phyloP scores from a whole-genome alignment of 2,888 invertebrate genomes.

The Ichneumoninae sp. region DNA sequence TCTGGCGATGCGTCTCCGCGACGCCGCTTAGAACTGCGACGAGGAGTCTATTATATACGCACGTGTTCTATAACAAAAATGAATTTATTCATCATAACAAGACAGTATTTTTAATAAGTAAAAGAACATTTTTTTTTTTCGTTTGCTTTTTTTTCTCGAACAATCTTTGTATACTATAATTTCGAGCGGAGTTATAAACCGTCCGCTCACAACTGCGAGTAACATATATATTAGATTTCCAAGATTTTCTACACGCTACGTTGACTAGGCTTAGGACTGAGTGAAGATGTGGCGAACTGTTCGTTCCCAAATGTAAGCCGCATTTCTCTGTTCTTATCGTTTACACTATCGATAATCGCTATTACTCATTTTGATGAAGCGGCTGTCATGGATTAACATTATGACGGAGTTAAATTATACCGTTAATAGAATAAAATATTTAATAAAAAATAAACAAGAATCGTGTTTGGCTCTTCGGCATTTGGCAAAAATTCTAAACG shows the following conservation, averaged over 20 bases:
- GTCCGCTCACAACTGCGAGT: conserved; percentile 44
- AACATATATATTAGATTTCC: conserved; percentile 59
- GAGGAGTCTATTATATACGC: background rate
- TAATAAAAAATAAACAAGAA: background rate
- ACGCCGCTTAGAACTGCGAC: background rate
- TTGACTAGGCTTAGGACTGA: conserved; percentile 71
- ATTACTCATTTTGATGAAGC: conserved; percentile 28
- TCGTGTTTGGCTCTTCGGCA: background rate
- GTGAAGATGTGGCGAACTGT: conserved; percentile 58
- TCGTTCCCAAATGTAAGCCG: conserved; percentile 46
- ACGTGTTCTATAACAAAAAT: conserved; percentile 60
- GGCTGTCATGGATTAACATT: conserved; percentile 12
- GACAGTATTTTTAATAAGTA: conserved; percentile 55
- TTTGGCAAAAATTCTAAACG: conserved; percentile 42
- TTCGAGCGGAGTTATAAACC: conserved; percentile 45
- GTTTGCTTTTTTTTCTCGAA: conserved; percentile 36
- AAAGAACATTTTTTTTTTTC: conserved; percentile 37
- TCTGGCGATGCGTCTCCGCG: background rate
- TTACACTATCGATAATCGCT: conserved; percentile 44
- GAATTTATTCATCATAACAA: conserved; percentile 63
- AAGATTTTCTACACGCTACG: conserved; percentile 61
- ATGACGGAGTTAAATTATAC: conserved; percentile 28
- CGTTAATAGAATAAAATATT: background rate
- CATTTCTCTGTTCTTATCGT: conserved; percentile 34
- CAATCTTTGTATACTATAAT: conserved; percentile 59